Evolutionary conservation across 2,888 invertebrate genomes (phyloP), one percentile per base, ranked within the genome.

Genomic region (Brachypterus glaber): DNA sequence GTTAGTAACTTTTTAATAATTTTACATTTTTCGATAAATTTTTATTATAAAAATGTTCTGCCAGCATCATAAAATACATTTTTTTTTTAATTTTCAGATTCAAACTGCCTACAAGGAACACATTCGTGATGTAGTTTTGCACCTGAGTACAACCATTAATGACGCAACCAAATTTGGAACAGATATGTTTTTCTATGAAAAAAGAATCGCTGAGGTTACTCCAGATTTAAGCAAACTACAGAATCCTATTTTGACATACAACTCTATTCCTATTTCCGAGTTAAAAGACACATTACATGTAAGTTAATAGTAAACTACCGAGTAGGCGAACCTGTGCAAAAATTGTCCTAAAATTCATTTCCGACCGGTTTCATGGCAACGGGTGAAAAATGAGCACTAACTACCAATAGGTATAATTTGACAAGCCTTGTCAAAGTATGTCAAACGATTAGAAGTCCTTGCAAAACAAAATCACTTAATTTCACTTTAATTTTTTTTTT

Each of bases 171-270:
- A 60, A 42, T 73, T 72, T 56, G 67, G 69, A 15, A 64, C 66
- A 9, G 69, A 72, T 45, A 66, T 73, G 41, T 73, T 70, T 48
- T 63, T 63, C 43, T 74, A 71, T 51, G 74, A 75, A 52, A 70
- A 68, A 53, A 54, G 74, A 17, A 64, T 75, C 7, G 73, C 73
- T 1, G 71, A 72, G 55, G 61, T 70, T 7, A 68, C 66, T 4
- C 71, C 71, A 1, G 55, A 58, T 36, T 47, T 52, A 11, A 50
- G 44, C 9, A 54, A 54, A 9, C 40, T 64, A 30, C 50, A 54
- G 26, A 61, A 68, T 52, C 68, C 68, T 0, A 52, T 67, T 5
- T 49, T 52, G 9, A 62, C 63, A 3, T 63, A 64, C 36, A 62
- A 64, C 38, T 55, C 62, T 8, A 49, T 66, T 26, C 62, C 62